phyloP scores from a whole-genome alignment of 2,113 vertebrate species.

The Peucedramus taeniatus region DNA sequence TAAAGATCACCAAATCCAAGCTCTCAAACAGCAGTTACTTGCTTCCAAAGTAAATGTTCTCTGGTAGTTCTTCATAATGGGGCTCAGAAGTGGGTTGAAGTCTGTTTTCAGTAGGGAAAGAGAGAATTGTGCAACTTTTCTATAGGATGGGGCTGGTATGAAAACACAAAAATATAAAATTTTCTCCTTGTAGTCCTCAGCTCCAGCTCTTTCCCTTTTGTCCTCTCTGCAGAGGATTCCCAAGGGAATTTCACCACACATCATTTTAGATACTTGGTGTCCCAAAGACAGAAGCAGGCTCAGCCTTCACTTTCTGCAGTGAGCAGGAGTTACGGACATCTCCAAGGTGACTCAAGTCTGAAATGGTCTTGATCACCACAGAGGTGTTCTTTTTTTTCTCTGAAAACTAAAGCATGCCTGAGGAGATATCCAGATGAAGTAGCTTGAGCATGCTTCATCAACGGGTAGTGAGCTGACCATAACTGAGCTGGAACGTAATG shows the following conservation, averaged over 20 bases:
- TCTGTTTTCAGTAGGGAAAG: neutral
- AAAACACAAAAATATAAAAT: neutral
- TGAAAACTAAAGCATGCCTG: neutral
- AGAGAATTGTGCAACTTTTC: neutral
- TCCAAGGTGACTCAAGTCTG: neutral
- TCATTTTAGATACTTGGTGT: neutral
- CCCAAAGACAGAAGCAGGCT: neutral
- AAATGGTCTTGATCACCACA: neutral
- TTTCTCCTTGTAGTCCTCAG: neutral
- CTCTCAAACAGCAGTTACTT: neutral
- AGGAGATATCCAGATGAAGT: neutral
- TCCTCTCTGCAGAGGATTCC: neutral
- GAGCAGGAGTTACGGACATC: neutral
- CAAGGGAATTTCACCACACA: neutral
- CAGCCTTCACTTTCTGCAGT: neutral
- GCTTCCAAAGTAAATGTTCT: neutral
- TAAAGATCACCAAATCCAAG: neutral
- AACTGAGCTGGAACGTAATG: neutral
- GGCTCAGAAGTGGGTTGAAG: neutral
- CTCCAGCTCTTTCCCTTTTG: neutral
- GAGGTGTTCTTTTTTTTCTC: neutral
- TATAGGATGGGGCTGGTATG: neutral
- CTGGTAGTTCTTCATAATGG: neutral
- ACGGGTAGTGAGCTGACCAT: accelerated
- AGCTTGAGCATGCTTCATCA: neutral